Evolutionary conservation across 2,888 invertebrate genomes (phyloP).

Genomic region (Pedicia rivosa): DNA sequence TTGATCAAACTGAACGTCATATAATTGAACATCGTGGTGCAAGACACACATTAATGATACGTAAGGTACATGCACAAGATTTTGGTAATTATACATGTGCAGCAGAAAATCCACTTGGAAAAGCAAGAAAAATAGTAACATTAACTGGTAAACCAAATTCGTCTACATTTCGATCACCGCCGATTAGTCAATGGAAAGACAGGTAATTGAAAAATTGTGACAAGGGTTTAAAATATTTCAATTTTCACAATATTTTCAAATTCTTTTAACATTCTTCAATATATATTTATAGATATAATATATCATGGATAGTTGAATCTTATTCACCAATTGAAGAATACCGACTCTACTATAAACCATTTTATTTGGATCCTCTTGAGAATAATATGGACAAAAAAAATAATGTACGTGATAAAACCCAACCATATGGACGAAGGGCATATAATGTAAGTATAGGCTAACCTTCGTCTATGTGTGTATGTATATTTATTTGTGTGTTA

Average conservation of each 20-base stretch:
- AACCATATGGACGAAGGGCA: too few relatives aligned
- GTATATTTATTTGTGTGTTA: too few relatives aligned
- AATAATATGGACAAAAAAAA: too few relatives aligned
- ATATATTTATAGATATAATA: conserved; percentile 31
- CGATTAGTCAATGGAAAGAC: conserved; percentile 38
- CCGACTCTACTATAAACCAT: conserved; percentile 32
- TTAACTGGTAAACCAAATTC: conserved; percentile 49
- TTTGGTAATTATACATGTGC: conserved; percentile 56
- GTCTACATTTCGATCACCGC: conserved; percentile 45
- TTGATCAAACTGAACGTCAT: conserved; percentile 47
- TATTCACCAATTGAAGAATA: conserved; percentile 40
- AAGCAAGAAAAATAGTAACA: conserved; percentile 45
- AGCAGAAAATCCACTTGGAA: conserved; percentile 50
- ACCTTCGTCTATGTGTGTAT: too few relatives aligned
- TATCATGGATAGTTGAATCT: conserved; percentile 41
- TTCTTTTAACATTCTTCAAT: too few relatives aligned
- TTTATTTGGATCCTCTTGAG: too few relatives aligned
- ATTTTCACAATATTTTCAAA: too few relatives aligned
- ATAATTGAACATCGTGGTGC: conserved; percentile 50
- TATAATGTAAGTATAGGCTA: too few relatives aligned
- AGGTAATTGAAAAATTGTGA: too few relatives aligned
- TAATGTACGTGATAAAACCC: too few relatives aligned
- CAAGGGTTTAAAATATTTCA: too few relatives aligned
- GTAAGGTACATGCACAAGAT: conserved; percentile 48
- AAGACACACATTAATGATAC: conserved; percentile 47